Base-by-base conservation (phyloP, 2,888 invertebrate genomes). In the Drosophila fulvimacula region DNA sequence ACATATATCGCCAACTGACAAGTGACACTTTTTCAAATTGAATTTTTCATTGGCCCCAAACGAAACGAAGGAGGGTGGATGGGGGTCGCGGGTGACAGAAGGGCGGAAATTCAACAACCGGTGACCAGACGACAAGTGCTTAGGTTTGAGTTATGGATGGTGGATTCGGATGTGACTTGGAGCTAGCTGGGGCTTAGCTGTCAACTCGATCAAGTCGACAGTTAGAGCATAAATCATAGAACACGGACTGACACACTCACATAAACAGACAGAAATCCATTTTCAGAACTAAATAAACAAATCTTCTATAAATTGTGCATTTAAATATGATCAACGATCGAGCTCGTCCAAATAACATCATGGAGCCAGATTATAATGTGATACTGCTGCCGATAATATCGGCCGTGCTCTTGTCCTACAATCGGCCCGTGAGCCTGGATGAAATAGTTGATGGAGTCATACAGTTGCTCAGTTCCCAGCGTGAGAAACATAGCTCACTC, bases 11-110 rank as follows among this genome's bases (percentile, higher is more conserved):
- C 73, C 67, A 82, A 53, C 74, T 85, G 82, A 86, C 87, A 86
- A 88, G 87, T 88, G 82, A 88, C 82, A 88, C 51, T 86, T 82
- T 82, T 83, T 70, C 71, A 88, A 82, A 88, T 88, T 82, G 82
- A 86, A 86, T 88, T 82, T 83, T 72, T 79, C 76, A 79, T 56
- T 58, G 63, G 34, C 34, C 11, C 53, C 38, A 19, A 56, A 67
- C 51, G 53, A 24, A 57, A 7, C 15, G n/a, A 21, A 0, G 44
- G 9, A 1, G 30, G 30, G 30, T 10, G 30, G 10, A 24, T 24
- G 24, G 15, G 13, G 44, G 24, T 2, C 13, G 42, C 6, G 30
- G 30, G 39, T 48, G 42, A 10, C 5, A 17, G 46, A 11, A 11
- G 46, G 46, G 24, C 19, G 73, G 51, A 69, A 58, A 74, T 58